These are phyloP conservation scores for Apistogramma diplotaenia DNA, from an alignment of 2,113 vertebrate genomes.

Conservation along the genomic window DNA sequence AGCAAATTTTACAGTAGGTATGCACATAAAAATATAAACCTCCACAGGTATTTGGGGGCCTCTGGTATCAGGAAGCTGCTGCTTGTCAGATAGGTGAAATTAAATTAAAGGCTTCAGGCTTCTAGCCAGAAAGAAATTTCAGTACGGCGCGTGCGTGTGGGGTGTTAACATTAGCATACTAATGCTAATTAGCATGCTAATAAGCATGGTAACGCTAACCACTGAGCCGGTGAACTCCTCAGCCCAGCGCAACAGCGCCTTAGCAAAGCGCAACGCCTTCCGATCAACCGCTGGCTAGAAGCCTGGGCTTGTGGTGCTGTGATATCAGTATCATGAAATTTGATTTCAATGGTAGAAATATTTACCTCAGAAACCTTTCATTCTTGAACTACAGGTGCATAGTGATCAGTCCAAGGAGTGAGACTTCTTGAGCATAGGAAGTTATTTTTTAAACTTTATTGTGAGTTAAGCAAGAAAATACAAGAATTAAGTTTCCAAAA, in stretches of 20 bases:
- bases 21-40: accelerated
- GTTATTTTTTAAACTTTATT: accelerated
- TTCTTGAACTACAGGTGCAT: background rate
- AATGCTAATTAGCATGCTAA: too few species aligned
- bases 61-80: background rate
- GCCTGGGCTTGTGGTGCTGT: background rate
- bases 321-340: background rate
- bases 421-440: too few species aligned
- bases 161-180: too few species aligned
- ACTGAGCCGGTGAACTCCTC: too few species aligned
- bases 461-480: background rate
- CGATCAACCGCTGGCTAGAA: too few species aligned
- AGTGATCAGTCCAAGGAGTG: too few species aligned
- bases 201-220: too few species aligned
- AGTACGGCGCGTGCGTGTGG: too few species aligned
- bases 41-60: accelerated
- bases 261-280: too few species aligned
- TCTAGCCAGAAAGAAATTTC: too few species aligned
- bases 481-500: background rate
- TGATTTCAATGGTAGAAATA: background rate
- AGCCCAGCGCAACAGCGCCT: too few species aligned
- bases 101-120: background rate
- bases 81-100: background rate
- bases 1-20: background rate
- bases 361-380: background rate